Percentiles rank a stretch among this genome's conserved stretches.
Conservation (phyloP, 2,888 invertebrate species). For the Sphinx pinastri region DNA sequence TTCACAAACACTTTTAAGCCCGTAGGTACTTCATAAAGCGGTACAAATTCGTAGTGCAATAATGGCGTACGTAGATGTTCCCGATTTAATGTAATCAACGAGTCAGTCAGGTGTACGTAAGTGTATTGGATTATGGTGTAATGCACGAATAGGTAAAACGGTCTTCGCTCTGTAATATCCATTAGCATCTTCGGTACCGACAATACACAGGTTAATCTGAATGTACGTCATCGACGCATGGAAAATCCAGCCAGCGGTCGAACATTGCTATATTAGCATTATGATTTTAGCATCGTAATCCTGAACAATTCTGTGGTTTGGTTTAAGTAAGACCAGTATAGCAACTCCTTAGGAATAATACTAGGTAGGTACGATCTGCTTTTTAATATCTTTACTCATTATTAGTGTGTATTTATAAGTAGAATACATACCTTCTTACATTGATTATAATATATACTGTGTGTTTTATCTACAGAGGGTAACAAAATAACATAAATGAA, state of each 20-base stretch:
- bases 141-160: slow-evolving; percentile 23
- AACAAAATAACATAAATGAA: no score
- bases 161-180: slow-evolving; percentile 22
- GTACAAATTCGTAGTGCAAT: background rate
- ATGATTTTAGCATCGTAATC: slow-evolving; percentile 21
- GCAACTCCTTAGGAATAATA: background rate
- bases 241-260: slow-evolving; percentile 16
- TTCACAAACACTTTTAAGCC: background rate
- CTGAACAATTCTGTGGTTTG: background rate
- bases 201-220: slow-evolving; percentile 18
- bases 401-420: no score
- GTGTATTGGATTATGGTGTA: slow-evolving; percentile 21
- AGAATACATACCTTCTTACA: no score
- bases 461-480: no score
- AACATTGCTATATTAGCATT: slow-evolving; percentile 25
- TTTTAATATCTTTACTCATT: no score
- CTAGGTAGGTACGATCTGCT: no score
- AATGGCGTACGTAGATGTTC: background rate
- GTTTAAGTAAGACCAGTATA: background rate
- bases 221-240: slow-evolving; percentile 24
- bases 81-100: slow-evolving; percentile 20
- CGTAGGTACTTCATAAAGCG: background rate
- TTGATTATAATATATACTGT: no score
- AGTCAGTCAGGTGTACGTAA: slow-evolving; percentile 19
- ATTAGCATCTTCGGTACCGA: slow-evolving; percentile 16